Percentiles rank a stretch among this genome's conserved stretches.
These are phyloP conservation scores for Cossypha caffra DNA, from an alignment of 2,797 vertebrate species.

Conservation along the genomic window DNA sequence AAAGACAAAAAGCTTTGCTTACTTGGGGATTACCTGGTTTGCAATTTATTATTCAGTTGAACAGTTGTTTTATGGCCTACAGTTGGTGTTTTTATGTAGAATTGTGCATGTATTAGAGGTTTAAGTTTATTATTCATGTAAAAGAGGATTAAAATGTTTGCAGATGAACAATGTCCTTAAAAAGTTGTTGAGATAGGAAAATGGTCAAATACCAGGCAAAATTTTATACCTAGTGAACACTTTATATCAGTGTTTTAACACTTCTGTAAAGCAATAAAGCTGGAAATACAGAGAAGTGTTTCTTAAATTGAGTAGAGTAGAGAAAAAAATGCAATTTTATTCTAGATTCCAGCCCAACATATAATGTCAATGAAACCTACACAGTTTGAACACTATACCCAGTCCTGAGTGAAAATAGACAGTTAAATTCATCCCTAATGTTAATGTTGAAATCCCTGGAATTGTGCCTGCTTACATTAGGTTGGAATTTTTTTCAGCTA, in stretches of 20 bases:
- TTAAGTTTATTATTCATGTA: background rate
- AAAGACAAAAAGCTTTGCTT: background rate
- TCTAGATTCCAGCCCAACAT: background rate
- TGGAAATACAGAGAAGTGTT: background rate
- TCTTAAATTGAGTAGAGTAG: background rate
- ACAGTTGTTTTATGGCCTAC: background rate
- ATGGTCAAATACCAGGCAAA: background rate
- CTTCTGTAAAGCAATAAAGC: background rate
- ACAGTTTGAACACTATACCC: background rate
- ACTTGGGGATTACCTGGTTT: background rate
- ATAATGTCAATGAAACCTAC: background rate
- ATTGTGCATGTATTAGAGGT: background rate
- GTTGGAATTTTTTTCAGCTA: background rate
- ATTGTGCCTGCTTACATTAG: background rate
- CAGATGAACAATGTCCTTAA: background rate
- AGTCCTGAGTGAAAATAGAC: background rate
- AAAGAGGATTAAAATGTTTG: background rate
- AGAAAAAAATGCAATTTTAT: background rate
- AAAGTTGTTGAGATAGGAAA: background rate
- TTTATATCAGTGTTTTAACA: background rate
- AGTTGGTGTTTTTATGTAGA: background rate
- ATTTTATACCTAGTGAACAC: background rate
- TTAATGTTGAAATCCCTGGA: constrained; percentile 10
- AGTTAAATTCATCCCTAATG: background rate
- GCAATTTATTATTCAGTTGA: background rate